Base-by-base conservation (phyloP, 2,888 invertebrate species). In the Eupithecia centaureata region DNA sequence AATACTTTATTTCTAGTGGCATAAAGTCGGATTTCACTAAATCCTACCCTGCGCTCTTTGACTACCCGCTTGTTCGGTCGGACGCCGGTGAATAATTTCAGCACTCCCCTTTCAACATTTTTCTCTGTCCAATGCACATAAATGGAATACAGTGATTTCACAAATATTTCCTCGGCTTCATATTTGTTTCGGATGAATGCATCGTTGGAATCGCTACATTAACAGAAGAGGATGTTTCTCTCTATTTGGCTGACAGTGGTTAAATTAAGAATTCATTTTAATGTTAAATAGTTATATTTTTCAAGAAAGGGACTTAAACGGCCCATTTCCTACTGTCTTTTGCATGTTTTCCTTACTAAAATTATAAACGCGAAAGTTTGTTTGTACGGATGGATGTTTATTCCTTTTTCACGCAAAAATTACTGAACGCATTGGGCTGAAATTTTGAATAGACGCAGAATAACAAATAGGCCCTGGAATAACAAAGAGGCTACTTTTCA, bases 41-140 rank as follows among this genome's bases (percentile, higher is more conserved):
- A 59, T 68, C 18, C 59, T 28, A 35, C 27, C 15, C 66, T 66
- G 63, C 30, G 13, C 30, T 60, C 12, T 72, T 66, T 54, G 63
- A 70, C 67, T 71, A 62, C 58, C 64, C 63, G 72, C 61, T 60
- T 58, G 56, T 66, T 60, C 59, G 63, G 63, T 62, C 47, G 18
- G 68, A 56, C 35, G 65, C 52, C 58, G 61, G 70, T 69, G 66
- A 72, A 72, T 74, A 65, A 61, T 63, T 65, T 67, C 66, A 63
- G 59, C 59, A 59, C 68, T 52, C 18, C 42, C 71, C 73, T 70
- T 61, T 68, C 69, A 59, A 73, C 74, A 69, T 74, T 73, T 76
- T 74, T 73, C 77, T 52, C 74, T 73, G 71, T 73, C 71, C 72
- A 71, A 68, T 67, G 71, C 76, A 70, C 69, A 72, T 70, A 76